Percentiles rank a stretch among this genome's conserved stretches.
Conservation (phyloP, 2,113 vertebrate species). For the Urocitellus parryii region DNA sequence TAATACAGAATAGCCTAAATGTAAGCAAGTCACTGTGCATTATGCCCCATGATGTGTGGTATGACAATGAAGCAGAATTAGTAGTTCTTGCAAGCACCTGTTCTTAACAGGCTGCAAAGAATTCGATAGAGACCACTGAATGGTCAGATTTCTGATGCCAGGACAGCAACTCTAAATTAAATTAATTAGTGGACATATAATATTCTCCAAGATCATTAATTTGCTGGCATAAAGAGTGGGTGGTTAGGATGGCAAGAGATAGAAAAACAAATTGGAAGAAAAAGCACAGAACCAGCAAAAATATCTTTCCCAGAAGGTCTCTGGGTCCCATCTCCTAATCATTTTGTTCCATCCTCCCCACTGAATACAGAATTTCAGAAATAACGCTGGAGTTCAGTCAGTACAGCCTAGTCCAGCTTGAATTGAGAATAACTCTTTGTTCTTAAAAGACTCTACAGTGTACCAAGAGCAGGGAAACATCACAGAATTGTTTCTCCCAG, state of each 20-base stretch:
- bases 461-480: constrained; percentile 64
- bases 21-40: background rate
- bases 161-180: background rate
- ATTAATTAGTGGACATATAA: background rate
- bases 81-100: background rate
- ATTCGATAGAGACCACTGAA: background rate
- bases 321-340: constrained; percentile 44
- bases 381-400: constrained; percentile 46
- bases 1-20: background rate
- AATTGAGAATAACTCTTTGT: constrained; percentile 53
- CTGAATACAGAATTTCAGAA: constrained; percentile 62
- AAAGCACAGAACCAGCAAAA: constrained; percentile 19
- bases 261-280: constrained; percentile 51
- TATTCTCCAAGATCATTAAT: constrained; percentile 26
- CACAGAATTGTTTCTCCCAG: background rate
- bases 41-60: background rate
- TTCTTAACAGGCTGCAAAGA: background rate
- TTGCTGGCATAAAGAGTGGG: constrained; percentile 6
- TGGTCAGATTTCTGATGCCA: background rate
- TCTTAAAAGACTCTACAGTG: constrained; percentile 36
- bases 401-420: background rate
- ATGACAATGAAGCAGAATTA: background rate
- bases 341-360: constrained; percentile 56
- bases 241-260: background rate
- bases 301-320: constrained; percentile 31